These are phyloP conservation scores for Channallabes apus DNA, from an alignment of 2,797 vertebrate genomes.

Conservation along the genomic window DNA sequence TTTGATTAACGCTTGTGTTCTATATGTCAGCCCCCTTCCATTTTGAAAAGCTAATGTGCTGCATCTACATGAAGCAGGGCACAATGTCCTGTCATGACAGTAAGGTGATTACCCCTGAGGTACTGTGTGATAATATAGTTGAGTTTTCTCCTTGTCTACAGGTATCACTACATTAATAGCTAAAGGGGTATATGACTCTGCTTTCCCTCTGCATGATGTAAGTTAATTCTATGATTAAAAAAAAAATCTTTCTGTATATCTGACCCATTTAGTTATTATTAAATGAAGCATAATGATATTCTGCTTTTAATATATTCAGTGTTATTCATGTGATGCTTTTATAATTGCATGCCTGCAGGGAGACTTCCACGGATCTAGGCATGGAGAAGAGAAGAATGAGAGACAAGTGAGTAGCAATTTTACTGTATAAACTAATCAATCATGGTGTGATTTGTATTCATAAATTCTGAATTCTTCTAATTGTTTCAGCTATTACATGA, in stretches of 20 bases:
- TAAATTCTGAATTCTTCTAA: slow-evolving; percentile 30
- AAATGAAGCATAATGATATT: not conserved
- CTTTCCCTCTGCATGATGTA: slow-evolving; percentile 95
- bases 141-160: slow-evolving; percentile 60
- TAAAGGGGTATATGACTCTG: slow-evolving; percentile 91
- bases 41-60: slow-evolving; percentile 36
- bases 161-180: slow-evolving; percentile 93
- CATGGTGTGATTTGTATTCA: not conserved
- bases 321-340: slow-evolving; percentile 25
- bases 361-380: slow-evolving; percentile 78
- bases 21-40: slow-evolving; percentile 44
- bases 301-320: not conserved
- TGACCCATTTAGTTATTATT: slow-evolving; percentile 15
- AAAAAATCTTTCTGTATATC: not conserved
- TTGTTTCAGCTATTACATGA: slow-evolving; percentile 82
- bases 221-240: slow-evolving; percentile 57
- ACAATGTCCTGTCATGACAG: slow-evolving; percentile 37
- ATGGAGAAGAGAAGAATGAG: slow-evolving; percentile 82
- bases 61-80: slow-evolving; percentile 32
- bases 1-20: slow-evolving; percentile 60
- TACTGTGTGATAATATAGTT: slow-evolving; percentile 19
- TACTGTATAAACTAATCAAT: not conserved
- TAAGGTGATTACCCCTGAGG: slow-evolving; percentile 8
- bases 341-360: slow-evolving; percentile 74
- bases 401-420: slow-evolving; percentile 79